Conservation (phyloP, 2,113 vertebrate genomes). For the Pseudorasbora parva region DNA sequence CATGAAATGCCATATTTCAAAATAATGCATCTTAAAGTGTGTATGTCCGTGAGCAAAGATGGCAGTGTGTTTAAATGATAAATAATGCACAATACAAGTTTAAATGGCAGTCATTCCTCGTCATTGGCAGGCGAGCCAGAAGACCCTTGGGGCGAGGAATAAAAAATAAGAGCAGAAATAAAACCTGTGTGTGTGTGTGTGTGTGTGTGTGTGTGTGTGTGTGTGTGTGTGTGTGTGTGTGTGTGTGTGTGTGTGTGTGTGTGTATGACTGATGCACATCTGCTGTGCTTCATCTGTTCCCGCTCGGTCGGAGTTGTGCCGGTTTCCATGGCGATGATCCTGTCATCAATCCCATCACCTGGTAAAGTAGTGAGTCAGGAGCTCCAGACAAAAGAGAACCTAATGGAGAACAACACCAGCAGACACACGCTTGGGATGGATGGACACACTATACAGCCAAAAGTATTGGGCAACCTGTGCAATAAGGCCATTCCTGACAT, state of each 20-base stretch:
- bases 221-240: too few species aligned
- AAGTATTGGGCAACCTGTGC: too few species aligned
- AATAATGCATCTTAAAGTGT: not conserved
- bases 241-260: too few species aligned
- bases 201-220: too few species aligned
- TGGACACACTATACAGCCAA: too few species aligned
- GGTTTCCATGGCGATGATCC: constrained; percentile 64
- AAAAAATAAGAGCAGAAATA: not conserved
- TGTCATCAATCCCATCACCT: constrained; percentile 57
- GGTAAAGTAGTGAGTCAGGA: constrained; percentile 4
- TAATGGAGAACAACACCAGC: not conserved
- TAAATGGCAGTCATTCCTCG: not conserved
- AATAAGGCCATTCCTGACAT: too few species aligned
- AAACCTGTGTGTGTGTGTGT: too few species aligned
- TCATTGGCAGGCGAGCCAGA: not conserved
- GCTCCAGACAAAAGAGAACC: constrained; percentile 23
- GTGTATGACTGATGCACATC: constrained; percentile 31
- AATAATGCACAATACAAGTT: not conserved
- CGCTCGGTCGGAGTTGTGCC: constrained; percentile 66
- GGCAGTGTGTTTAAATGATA: not conserved
- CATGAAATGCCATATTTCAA: not conserved
- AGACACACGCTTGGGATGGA: too few species aligned
- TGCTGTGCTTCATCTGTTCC: constrained; percentile 63
- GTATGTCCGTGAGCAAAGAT: not conserved
- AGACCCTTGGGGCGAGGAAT: not conserved